Evolutionary conservation across 2,113 vertebrate species (phyloP), one percentile per base, ranked within the genome.

Genomic region (Pan paniscus): DNA sequence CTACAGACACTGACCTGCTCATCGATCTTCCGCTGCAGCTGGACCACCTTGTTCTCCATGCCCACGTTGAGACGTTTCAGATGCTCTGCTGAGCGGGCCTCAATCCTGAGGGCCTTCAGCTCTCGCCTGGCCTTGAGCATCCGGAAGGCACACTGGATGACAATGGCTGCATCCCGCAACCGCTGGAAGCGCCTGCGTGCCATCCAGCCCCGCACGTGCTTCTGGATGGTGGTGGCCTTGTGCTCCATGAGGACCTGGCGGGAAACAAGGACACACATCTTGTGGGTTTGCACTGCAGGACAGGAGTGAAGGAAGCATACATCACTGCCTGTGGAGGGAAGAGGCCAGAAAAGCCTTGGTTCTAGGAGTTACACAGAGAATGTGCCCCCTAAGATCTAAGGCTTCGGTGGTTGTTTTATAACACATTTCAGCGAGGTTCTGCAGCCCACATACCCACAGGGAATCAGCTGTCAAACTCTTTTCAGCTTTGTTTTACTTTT

Each of bases 21-120:
- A 0, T 99, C 99, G 8, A 99, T 99, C 98, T 99, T 99, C 97
- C 99, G 99, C 97, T 99, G 99, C 32, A 99, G 99, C 98, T 99
- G 99, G 0, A 99, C 99, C 35, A 99, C 99, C 97, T 99, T 99
- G 98, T 99, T 99, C 98, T 99, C 99, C 99, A 99, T 99, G 87
- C 99, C 99, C 0, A 99, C 98, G 55, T 99, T 99, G 98, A 99
- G 99, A 11, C 99, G 99, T 98, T 99, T 99, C 76, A 99, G 98
- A 92, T 99, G 99, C 88, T 99, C 83, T 0, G 98, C 99, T 0
- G 99, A 99, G n/a, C 99, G 99, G 0, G 99, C 99, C 43, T 99
- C 99, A 0, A 99, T 99, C 99, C 99, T 99, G 57, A 99, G 99
- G 4, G 99, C 98, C 97, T 99, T 99, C n/a, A 99, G 98, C 95